These are phyloP conservation scores for Cheilosia impressa DNA, from an alignment of 2,888 invertebrate genomes.

Conservation along the genomic window DNA sequence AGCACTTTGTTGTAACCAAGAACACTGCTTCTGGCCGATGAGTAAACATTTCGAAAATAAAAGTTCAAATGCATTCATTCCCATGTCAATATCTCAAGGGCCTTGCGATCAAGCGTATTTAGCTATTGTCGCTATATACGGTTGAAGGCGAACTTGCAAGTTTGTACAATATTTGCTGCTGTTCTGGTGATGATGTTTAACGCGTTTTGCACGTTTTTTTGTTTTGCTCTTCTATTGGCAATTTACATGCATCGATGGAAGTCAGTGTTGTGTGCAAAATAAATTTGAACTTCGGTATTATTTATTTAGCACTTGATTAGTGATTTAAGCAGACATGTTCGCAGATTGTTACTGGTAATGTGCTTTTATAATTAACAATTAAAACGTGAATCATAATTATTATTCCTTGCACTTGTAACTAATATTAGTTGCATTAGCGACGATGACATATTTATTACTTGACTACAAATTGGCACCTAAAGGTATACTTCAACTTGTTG, in stretches of 20 bases:
- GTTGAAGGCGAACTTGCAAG: constrained; percentile 60
- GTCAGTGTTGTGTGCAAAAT: constrained; percentile 39
- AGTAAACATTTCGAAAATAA: constrained; percentile 4
- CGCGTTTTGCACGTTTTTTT: constrained; percentile 7
- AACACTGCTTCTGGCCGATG: constrained; percentile 3
- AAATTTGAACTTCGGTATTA: constrained; percentile 14
- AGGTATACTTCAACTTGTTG: not conserved
- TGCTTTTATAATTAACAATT: constrained; percentile 6
- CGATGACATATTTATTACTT: not conserved
- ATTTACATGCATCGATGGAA: constrained; percentile 48
- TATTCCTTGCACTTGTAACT: not conserved
- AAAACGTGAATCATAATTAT: not conserved
- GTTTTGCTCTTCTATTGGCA: constrained; percentile 29
- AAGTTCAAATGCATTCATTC: constrained; percentile 67
- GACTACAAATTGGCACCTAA: not conserved
- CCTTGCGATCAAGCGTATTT: constrained; percentile 12
- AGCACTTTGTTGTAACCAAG: constrained; percentile 13
- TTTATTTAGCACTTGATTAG: constrained; percentile 43
- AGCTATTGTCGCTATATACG: constrained; percentile 16
- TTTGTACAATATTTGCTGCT: constrained; percentile 45
- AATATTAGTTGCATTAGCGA: not conserved
- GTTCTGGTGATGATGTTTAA: constrained; percentile 30
- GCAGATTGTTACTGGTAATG: constrained; percentile 6
- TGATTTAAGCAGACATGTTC: constrained; percentile 33
- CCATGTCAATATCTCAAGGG: constrained; percentile 63